Conservation (phyloP, 2,888 invertebrate genomes). For the Rugalucina vietnamica region DNA sequence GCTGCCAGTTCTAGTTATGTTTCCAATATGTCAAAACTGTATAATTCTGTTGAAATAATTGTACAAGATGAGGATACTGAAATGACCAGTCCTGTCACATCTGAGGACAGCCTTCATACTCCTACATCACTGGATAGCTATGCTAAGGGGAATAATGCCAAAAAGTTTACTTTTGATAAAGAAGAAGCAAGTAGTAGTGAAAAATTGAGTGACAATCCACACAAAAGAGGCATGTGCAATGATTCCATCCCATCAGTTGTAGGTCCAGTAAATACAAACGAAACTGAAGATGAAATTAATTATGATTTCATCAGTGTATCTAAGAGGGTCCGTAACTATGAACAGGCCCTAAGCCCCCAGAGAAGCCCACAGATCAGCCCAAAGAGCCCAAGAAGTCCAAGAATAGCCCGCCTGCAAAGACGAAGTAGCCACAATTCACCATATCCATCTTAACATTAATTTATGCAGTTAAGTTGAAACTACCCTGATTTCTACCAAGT, state of each 20-base stretch:
- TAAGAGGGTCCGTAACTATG: slow-evolving; percentile 53
- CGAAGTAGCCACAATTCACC: slow-evolving; percentile 21
- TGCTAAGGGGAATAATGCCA: background rate
- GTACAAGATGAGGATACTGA: background rate
- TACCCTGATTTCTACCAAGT: too few species aligned
- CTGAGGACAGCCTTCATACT: background rate
- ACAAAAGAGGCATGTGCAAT: slow-evolving; percentile 59
- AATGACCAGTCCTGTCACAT: background rate
- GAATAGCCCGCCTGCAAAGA: slow-evolving; percentile 41
- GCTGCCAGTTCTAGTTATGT: too few species aligned
- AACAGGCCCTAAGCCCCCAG: slow-evolving; percentile 20
- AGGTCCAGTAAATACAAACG: background rate
- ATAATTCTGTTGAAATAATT: background rate
- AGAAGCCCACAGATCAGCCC: slow-evolving; percentile 49
- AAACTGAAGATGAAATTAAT: slow-evolving; percentile 23
- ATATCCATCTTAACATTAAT: background rate
- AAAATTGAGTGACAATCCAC: slow-evolving; percentile 26
- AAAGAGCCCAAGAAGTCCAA: slow-evolving; percentile 55
- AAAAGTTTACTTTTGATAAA: background rate
- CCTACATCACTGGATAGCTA: background rate
- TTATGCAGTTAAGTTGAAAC: too few species aligned
- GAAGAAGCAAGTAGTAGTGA: background rate
- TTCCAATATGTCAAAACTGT: background rate
- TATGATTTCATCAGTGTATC: slow-evolving; percentile 62
- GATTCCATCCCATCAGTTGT: slow-evolving; percentile 12